Conservation (phyloP, 2,113 vertebrate species). For the Petroica traversi region DNA sequence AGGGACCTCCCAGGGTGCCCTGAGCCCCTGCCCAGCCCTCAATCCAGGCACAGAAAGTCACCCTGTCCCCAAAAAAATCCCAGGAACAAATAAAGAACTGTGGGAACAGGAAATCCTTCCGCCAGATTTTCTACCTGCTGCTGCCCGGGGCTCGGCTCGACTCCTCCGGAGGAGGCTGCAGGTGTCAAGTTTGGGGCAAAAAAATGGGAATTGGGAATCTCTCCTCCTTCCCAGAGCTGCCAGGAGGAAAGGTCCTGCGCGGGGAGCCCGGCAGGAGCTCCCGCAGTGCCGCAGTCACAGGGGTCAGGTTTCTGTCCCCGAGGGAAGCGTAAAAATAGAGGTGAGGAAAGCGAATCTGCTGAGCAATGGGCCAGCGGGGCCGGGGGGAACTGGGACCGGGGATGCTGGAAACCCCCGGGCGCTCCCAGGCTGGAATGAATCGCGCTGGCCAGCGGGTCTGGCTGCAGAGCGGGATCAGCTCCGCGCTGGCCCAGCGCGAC, state of each 20-base stretch:
- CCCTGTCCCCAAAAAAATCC: neutral
- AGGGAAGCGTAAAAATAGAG: conserved; percentile 27
- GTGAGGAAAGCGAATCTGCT: conserved; percentile 24
- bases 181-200: neutral
- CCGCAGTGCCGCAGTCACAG: rapidly evolving
- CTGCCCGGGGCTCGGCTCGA: neutral
- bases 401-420: neutral
- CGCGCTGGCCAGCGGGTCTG: neutral
- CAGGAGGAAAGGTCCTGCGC: neutral
- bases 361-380: neutral
- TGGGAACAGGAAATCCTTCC: neutral
- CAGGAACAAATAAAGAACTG: neutral
- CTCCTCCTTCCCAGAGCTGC: neutral
- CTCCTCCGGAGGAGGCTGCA: neutral
- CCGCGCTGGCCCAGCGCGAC: neutral
- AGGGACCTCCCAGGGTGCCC: neutral
- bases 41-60: neutral
- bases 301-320: conserved; percentile 8
- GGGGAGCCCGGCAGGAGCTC: neutral
- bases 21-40: too few relatives aligned
- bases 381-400: rapidly evolving
- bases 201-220: neutral
- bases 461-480: neutral
- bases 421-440: neutral
- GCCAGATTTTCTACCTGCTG: conserved; percentile 3